Evolutionary conservation across 2,888 invertebrate species (phyloP).

Genomic region (Maniola hyperantus): DNA sequence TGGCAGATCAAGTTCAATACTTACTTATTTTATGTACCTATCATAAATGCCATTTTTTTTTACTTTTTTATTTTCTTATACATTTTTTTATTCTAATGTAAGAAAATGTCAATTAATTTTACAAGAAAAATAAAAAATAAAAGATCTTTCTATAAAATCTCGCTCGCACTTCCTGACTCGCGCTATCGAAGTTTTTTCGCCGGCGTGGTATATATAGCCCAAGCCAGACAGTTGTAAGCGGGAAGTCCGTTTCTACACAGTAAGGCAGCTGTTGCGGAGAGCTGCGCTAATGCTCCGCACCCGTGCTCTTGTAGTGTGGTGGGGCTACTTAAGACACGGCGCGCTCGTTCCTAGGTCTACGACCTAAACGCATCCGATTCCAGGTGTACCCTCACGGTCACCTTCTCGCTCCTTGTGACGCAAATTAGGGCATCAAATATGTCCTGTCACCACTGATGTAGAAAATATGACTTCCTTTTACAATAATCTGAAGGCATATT

Average conservation of each 20-base stretch:
- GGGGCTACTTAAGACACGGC: conserved; percentile 12
- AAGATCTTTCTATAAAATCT: neutral
- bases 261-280: conserved; percentile 2
- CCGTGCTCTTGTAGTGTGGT: conserved; percentile 4
- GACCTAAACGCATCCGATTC: conserved; percentile 1
- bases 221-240: too few relatives aligned
- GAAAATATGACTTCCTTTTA: conserved; percentile 7
- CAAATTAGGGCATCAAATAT: neutral
- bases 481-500: too few relatives aligned
- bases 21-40: too few relatives aligned
- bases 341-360: neutral
- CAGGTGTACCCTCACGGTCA: neutral
- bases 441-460: conserved; percentile 9
- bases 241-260: conserved; percentile 12
- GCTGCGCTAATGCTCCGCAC: conserved; percentile 11
- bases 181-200: conserved; percentile 9
- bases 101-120: neutral
- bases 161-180: neutral
- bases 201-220: neutral
- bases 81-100: neutral
- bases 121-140: neutral
- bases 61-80: too few relatives aligned
- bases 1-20: too few relatives aligned
- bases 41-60: neutral
- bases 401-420: neutral